Conservation (phyloP, 2,113 vertebrate species). For the Oncorhynchus masou region DNA sequence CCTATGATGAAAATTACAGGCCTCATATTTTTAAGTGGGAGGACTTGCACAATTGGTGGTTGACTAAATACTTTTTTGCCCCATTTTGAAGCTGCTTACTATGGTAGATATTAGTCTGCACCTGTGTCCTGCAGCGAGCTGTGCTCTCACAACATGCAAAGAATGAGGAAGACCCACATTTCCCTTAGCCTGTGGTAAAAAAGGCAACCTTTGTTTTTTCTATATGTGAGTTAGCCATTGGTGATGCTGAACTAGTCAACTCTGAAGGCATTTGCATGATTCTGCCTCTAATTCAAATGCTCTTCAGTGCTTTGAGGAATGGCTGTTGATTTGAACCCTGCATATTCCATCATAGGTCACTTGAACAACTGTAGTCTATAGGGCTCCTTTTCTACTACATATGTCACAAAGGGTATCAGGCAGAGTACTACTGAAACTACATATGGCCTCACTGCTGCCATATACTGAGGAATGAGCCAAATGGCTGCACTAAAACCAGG, state of each 20-base stretch:
- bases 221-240: slow-evolving; percentile 53
- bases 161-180: slow-evolving; percentile 18
- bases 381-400: slow-evolving; percentile 39
- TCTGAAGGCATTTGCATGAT: slow-evolving; percentile 63
- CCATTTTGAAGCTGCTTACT: too few species aligned
- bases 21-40: too few species aligned
- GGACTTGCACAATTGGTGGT: too few species aligned
- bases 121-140: neutral
- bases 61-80: too few species aligned
- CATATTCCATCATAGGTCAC: slow-evolving; percentile 48
- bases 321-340: too few species aligned
- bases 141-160: slow-evolving; percentile 22
- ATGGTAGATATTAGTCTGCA: too few species aligned
- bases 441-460: slow-evolving; percentile 63
- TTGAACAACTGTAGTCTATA: slow-evolving; percentile 21
- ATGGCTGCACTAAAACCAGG: neutral
- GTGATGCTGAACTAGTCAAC: slow-evolving; percentile 23
- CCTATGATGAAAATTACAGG: too few species aligned
- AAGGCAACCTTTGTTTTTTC: slow-evolving; percentile 24
- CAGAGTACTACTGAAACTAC: neutral
- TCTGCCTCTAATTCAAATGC: slow-evolving; percentile 1
- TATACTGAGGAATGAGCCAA: slow-evolving; percentile 49
- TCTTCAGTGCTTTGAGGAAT: slow-evolving; percentile 4
- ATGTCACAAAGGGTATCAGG: neutral
- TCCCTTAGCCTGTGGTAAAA: slow-evolving; percentile 8